A percentile compares a stretch with the other conserved stretches of the same genome.
phyloP scores from a whole-genome alignment of 2,113 vertebrate species.

The Tragelaphus strepsiceros region DNA sequence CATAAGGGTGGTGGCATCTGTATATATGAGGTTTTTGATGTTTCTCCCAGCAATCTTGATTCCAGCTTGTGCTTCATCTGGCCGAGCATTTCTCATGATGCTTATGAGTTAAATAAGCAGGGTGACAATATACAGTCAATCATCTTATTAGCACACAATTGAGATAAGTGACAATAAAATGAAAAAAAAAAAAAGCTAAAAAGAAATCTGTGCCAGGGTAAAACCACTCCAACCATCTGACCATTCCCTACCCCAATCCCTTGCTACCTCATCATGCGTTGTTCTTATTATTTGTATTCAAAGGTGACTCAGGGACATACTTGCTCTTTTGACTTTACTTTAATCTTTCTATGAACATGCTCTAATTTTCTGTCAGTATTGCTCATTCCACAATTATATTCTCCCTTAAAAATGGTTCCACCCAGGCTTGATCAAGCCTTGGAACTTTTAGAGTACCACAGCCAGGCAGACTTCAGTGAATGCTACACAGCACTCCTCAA shows the following conservation, averaged over 20 bases:
- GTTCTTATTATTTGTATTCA: not conserved
- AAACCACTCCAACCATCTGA: not conserved
- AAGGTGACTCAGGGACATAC: not conserved
- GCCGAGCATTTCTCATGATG: rapidly evolving
- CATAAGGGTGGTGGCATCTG: not conserved
- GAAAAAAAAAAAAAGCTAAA: not conserved
- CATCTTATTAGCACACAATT: not conserved
- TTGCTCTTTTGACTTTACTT: not conserved
- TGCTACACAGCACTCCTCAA: not conserved
- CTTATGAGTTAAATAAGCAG: not conserved
- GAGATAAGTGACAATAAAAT: not conserved
- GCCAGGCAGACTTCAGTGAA: not conserved
- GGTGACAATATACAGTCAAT: not conserved
- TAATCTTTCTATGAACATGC: not conserved
- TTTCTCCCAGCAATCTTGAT: not conserved
- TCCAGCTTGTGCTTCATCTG: not conserved
- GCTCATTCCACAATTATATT: not conserved
- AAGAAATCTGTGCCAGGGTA: not conserved
- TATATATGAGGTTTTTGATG: not conserved
- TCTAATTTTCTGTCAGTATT: not conserved
- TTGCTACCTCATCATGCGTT: not conserved
- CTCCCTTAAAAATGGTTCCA: not conserved
- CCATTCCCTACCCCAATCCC: not conserved
- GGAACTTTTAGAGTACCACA: not conserved
- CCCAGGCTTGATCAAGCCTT: not conserved